A percentile compares a stretch with the other conserved stretches of the same genome.
Evolutionary conservation across 2,797 vertebrate species (phyloP).

Genomic region (Hypotaenidia philippensis): DNA sequence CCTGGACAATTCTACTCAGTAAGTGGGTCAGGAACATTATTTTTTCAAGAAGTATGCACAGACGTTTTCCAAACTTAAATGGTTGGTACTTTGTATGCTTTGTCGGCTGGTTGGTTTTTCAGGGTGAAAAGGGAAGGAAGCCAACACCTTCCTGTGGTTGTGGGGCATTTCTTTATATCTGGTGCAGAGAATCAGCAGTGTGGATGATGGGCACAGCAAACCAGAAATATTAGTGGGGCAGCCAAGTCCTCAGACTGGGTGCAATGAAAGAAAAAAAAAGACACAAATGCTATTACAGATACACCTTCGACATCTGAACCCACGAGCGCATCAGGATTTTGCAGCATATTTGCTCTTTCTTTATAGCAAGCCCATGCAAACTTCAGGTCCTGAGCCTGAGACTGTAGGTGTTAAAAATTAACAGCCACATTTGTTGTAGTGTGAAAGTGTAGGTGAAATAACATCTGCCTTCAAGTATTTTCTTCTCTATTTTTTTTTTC

Average conservation of each 20-base stretch:
- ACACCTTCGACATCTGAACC: not conserved
- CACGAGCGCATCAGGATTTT: not conserved
- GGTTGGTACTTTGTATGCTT: not conserved
- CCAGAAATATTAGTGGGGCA: not conserved
- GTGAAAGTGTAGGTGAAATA: not conserved
- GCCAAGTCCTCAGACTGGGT: not conserved
- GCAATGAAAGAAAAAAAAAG: not conserved
- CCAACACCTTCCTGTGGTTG: not conserved
- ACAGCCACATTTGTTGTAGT: not conserved
- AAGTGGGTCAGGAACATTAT: not conserved
- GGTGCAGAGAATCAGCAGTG: not conserved
- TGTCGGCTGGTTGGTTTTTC: not conserved
- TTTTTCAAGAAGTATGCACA: not conserved
- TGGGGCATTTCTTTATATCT: not conserved
- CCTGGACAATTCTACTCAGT: not conserved
- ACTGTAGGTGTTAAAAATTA: not conserved
- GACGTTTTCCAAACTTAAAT: not conserved
- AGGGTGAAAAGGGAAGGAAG: slow-evolving; percentile 1
- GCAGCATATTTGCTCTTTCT: not conserved
- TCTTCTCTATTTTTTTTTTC: not conserved
- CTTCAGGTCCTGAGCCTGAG: not conserved
- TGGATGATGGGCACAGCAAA: not conserved
- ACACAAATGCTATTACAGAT: not conserved
- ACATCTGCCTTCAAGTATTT: not conserved
- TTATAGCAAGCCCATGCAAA: not conserved